Percentiles rank a stretch among this genome's conserved stretches.
Evolutionary conservation across 2,888 invertebrate genomes (phyloP).

Genomic region (Hypomecis punctinalis): DNA sequence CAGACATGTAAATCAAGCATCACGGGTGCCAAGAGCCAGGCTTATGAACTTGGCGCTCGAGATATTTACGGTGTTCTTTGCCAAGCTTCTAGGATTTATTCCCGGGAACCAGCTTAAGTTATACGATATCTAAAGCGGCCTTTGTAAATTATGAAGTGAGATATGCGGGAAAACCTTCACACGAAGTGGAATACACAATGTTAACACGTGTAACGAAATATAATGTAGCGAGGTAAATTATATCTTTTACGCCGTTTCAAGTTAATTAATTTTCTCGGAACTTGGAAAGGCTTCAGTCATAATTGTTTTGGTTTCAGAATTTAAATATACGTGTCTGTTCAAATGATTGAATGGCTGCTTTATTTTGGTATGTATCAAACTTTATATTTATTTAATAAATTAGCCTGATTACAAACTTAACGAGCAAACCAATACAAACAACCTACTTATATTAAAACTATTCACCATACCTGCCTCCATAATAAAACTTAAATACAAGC

Average conservation of each 20-base stretch:
- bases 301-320: constrained; percentile 11
- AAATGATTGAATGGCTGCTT: not conserved
- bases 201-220: constrained; percentile 23
- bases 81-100: constrained; percentile 41
- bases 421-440: too few species aligned
- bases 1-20: constrained; percentile 43
- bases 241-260: constrained; percentile 9
- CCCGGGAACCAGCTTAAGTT: constrained; percentile 41
- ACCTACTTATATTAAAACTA: too few species aligned
- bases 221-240: constrained; percentile 6
- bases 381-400: too few species aligned
- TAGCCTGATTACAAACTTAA: too few species aligned
- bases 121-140: constrained; percentile 34
- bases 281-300: constrained; percentile 9
- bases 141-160: constrained; percentile 38
- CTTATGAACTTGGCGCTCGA: constrained; percentile 40
- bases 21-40: constrained; percentile 43
- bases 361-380: not conserved
- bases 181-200: constrained; percentile 19
- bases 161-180: constrained; percentile 16
- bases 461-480: too few species aligned
- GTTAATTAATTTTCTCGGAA: constrained; percentile 16
- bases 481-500: too few species aligned
- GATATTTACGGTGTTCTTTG: constrained; percentile 45
- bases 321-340: not conserved